phyloP scores from a whole-genome alignment of 2,888 invertebrate genomes.

The Mimas tiliae region DNA sequence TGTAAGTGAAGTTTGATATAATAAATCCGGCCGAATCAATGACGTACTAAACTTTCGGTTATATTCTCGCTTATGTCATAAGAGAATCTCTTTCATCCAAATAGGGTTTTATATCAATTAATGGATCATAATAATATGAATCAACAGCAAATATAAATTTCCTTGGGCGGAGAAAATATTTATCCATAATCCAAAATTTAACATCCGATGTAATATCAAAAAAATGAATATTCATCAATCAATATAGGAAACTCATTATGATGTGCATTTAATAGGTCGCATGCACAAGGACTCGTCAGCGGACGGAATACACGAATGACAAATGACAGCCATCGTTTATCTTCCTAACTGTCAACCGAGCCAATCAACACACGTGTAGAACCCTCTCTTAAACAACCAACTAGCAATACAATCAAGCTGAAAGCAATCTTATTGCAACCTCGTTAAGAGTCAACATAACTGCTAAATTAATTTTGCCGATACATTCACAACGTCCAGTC shows the following conservation, averaged over 20 bases:
- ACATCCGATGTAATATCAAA: conserved; percentile 1
- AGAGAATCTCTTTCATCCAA: no score
- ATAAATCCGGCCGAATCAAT: no score
- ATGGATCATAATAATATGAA: no score
- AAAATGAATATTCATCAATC: conserved; percentile 64
- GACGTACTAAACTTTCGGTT: no score
- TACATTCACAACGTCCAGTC: conserved; percentile 47
- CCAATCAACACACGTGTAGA: conserved; percentile 79
- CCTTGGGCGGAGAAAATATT: background rate
- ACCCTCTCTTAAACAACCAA: conserved; percentile 51
- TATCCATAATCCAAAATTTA: conserved; percentile 18
- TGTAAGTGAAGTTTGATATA: no score
- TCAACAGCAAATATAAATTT: no score
- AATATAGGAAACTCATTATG: conserved; percentile 69
- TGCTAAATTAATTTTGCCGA: conserved; percentile 43
- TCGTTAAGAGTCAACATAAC: conserved; percentile 28
- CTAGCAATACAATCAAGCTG: conserved; percentile 31
- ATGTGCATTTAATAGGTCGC: conserved; percentile 76
- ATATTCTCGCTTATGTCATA: no score
- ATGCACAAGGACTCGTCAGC: conserved; percentile 66
- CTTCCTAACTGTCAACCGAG: conserved; percentile 80
- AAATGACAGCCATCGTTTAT: conserved; percentile 80
- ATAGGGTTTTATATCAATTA: no score
- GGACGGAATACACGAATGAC: conserved; percentile 68
- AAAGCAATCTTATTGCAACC: conserved; percentile 36